Conservation (phyloP, 2,113 vertebrate genomes). For the Rutilus rutilus region DNA sequence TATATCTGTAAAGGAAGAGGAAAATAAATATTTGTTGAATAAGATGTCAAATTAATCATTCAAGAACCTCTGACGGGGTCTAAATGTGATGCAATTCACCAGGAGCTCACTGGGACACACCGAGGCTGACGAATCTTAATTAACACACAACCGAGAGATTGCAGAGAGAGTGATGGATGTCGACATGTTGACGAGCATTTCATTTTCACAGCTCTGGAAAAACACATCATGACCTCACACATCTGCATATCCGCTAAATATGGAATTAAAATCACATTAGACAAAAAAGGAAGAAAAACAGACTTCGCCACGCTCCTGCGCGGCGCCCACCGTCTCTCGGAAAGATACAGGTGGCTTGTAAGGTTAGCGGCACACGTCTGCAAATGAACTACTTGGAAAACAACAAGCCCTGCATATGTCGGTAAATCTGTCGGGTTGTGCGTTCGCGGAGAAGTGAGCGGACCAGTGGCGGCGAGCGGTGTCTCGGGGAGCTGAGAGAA, state of each 20-base stretch:
- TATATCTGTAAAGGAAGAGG: neutral
- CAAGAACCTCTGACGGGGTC: neutral
- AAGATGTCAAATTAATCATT: neutral
- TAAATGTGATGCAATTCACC: neutral
- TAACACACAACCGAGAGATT: constrained; percentile 27
- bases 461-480: constrained; percentile 69
- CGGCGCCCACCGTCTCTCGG: constrained; percentile 77
- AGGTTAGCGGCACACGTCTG: constrained; percentile 79
- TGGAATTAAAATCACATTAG: constrained; percentile 53
- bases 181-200: constrained; percentile 28
- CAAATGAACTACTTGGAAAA: constrained; percentile 76
- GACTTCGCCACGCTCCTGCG: constrained; percentile 68
- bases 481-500: constrained; percentile 68
- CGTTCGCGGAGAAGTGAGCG: constrained; percentile 68
- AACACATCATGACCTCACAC: constrained; percentile 48
- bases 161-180: constrained; percentile 26
- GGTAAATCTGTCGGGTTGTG: constrained; percentile 82
- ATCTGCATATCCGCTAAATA: constrained; percentile 67
- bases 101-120: constrained; percentile 8
- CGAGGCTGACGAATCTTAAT: constrained; percentile 34
- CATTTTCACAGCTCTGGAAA: constrained; percentile 43
- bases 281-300: constrained; percentile 68
- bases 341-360: constrained; percentile 80
- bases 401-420: constrained; percentile 76
- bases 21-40: neutral